phyloP scores from a whole-genome alignment of 1,140 invertebrate species.

The Drosophila aff. region DNA sequence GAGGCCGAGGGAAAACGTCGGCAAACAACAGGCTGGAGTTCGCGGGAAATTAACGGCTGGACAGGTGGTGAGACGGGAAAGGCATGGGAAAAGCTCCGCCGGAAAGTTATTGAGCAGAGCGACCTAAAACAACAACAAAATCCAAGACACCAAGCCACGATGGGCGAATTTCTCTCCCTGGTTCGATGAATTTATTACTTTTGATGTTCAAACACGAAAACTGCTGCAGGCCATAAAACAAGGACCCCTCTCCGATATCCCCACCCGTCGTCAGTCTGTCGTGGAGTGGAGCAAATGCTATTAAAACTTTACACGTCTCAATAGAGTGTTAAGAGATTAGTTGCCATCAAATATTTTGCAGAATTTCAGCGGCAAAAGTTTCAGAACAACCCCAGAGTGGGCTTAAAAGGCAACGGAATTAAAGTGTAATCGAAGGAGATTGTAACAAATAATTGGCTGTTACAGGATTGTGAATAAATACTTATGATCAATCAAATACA shows the following conservation, averaged over 20 bases:
- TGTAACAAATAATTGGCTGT: background rate
- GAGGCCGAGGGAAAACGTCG: slow-evolving; percentile 1
- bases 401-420: background rate
- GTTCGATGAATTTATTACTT: slow-evolving; percentile 83
- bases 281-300: slow-evolving; percentile 69
- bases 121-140: slow-evolving; percentile 71
- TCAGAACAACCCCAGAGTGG: background rate
- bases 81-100: background rate
- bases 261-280: slow-evolving; percentile 14
- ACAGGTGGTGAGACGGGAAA: background rate
- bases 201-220: slow-evolving; percentile 83
- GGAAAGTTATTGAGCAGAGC: slow-evolving; percentile 39
- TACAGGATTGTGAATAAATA: background rate
- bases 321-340: slow-evolving; percentile 83
- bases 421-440: background rate
- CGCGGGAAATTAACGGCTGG: slow-evolving; percentile 37
- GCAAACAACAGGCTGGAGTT: slow-evolving; percentile 29
- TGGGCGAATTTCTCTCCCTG: slow-evolving; percentile 2
- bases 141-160: slow-evolving; percentile 10
- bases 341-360: slow-evolving; percentile 72
- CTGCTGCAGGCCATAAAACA: slow-evolving; percentile 81
- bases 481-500: too few relatives aligned
- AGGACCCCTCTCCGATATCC: slow-evolving; percentile 20
- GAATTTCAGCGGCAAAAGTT: slow-evolving; percentile 60
- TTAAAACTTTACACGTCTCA: slow-evolving; percentile 83